Base-by-base conservation (phyloP, 2,888 invertebrate genomes). In the Cantharis flavilabris region DNA sequence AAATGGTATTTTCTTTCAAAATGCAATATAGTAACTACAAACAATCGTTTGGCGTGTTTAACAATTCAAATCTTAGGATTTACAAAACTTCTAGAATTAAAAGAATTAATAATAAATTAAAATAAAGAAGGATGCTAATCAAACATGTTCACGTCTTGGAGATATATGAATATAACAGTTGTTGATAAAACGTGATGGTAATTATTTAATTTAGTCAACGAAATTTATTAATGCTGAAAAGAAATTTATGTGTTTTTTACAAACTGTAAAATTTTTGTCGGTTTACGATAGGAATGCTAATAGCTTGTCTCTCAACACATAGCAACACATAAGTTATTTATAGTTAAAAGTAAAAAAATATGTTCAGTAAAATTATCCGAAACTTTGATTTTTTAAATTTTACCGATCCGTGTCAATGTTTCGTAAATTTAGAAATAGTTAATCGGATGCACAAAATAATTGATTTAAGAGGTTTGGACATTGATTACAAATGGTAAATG, bases 401-500 rank as follows among this genome's bases (percentile, higher is more conserved):
- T n/a, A 49, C n/a, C 49, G 49, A 49, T 49, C 49, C n/a, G n/a
- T 49, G 49, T 49, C 49, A 49, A 49, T 49, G 49, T 49, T 49
- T 49, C 49, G 49, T 49, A 49, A 49, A 49, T 49, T n/a, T n/a
- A 49, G 49, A 49, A 67, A 67, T 67, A 67, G 65, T 18, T 71
- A 70, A 75, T 75, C 71, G 28, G 69, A 71, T 69, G 71, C 65
- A 77, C 73, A 67, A 78, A 73, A 78, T 74, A 72, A 72, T 77
- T 72, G 72, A 78, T 75, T 74, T 73, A 76, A 71, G 65, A 75
- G 64, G 71, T 76, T 72, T 76, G 72, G 71, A 76, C 72, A 76
- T 70, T 64, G 72, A 82, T 82, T 84, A 82, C 79, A 82, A 82
- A 83, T 82, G 81, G 64, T 67, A 28, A 75, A 80, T 85, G 84